These are phyloP conservation scores for Dastarcus helophoroides DNA, from an alignment of 2,888 invertebrate genomes.

Conservation along the genomic window DNA sequence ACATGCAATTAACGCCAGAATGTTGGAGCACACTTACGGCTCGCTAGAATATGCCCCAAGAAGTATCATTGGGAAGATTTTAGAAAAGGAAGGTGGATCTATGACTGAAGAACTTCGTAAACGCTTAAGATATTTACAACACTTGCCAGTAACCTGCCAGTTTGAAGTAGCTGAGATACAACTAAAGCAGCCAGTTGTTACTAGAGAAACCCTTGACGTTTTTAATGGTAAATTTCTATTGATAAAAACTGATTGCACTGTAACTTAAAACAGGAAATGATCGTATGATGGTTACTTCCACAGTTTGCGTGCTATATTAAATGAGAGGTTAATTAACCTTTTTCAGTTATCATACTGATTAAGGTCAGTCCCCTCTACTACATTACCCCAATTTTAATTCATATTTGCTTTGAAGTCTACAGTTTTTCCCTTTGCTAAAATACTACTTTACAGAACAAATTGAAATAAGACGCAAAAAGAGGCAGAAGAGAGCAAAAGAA, in stretches of 20 bases:
- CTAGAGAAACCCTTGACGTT: slow-evolving; percentile 50
- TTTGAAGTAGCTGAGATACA: slow-evolving; percentile 85
- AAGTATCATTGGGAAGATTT: slow-evolving; percentile 59
- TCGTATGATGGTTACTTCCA: too few relatives aligned
- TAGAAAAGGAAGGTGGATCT: slow-evolving; percentile 80
- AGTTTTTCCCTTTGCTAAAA: not conserved
- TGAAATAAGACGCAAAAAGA: slow-evolving; percentile 52
- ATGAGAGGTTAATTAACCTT: slow-evolving; percentile 32
- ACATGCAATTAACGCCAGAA: slow-evolving; percentile 80
- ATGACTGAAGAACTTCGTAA: slow-evolving; percentile 73
- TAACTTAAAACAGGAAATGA: too few relatives aligned
- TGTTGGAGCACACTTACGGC: slow-evolving; percentile 80
- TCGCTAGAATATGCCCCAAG: slow-evolving; percentile 66
- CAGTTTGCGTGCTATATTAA: slow-evolving; percentile 25
- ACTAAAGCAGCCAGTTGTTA: slow-evolving; percentile 60
- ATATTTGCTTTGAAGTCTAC: slow-evolving; percentile 2
- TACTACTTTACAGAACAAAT: slow-evolving; percentile 56
- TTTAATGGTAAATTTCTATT: slow-evolving; percentile 51
- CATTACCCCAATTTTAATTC: slow-evolving; percentile 14
- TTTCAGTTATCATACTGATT: slow-evolving; percentile 18
- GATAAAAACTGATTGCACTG: not conserved
- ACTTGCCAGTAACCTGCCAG: slow-evolving; percentile 82
- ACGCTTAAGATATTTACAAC: slow-evolving; percentile 64
- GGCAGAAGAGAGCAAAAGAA: slow-evolving; percentile 61
- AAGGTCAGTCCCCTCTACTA: slow-evolving; percentile 34